Conservation (phyloP, 2,113 vertebrate genomes). For the Tragelaphus imberbis region DNA sequence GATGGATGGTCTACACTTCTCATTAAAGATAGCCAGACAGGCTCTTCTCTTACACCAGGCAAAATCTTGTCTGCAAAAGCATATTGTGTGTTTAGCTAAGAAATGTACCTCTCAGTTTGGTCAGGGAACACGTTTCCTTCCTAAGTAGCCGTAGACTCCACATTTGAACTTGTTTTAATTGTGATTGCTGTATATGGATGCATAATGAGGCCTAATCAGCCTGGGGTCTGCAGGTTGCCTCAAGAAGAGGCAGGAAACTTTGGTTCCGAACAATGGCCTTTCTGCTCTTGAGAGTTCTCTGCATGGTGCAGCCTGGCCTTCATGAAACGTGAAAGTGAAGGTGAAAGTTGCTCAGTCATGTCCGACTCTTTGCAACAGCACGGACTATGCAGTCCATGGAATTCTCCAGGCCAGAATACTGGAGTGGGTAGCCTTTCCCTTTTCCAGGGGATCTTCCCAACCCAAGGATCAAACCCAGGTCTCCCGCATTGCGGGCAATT, state of each 20-base stretch:
- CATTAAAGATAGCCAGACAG: not conserved
- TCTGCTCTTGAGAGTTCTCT: not conserved
- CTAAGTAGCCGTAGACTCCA: not conserved
- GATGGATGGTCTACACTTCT: not conserved
- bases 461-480: not conserved
- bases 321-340: not conserved
- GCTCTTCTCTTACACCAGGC: not conserved
- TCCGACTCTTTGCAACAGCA: not conserved
- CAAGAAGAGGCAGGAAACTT: not conserved
- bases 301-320: not conserved
- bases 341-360: not conserved
- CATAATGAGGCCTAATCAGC: rapidly evolving
- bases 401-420: not conserved
- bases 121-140: not conserved
- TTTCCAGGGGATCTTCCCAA: not conserved
- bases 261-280: not conserved
- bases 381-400: not conserved
- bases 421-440: not conserved
- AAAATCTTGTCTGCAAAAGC: not conserved
- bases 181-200: not conserved
- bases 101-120: not conserved
- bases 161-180: not conserved
- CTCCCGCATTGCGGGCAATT: not conserved
- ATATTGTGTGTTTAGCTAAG: not conserved
- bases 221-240: not conserved